These are phyloP conservation scores for Hermodice carunculata DNA, from an alignment of 2,888 invertebrate genomes.

Conservation along the genomic window DNA sequence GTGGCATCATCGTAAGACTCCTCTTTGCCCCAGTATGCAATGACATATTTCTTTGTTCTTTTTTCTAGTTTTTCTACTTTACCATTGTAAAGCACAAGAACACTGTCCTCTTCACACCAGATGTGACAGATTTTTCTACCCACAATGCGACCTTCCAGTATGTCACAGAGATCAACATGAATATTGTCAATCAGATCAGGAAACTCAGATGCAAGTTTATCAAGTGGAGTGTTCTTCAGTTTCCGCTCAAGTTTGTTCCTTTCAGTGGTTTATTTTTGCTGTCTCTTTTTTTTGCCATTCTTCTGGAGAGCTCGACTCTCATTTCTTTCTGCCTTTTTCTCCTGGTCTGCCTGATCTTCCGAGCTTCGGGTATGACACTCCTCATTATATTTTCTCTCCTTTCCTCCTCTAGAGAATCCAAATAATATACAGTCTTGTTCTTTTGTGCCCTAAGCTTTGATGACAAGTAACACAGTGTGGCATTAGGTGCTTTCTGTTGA, in stretches of 20 bases:
- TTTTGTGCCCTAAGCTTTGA: conserved; percentile 1
- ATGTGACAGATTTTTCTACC: conserved; percentile 22
- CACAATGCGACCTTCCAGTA: conserved; percentile 23
- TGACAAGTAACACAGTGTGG: conserved; percentile 2
- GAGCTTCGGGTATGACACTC: neutral
- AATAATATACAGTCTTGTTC: neutral
- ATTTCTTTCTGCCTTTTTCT: neutral
- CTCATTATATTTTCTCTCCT: neutral
- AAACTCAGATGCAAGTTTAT: conserved; percentile 17
- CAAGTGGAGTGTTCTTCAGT: conserved; percentile 11
- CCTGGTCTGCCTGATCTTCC: neutral
- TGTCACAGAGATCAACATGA: conserved; percentile 1
- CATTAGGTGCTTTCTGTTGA: conserved; percentile 13
- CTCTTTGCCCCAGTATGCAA: conserved; percentile 15
- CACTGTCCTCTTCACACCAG: conserved; percentile 7
- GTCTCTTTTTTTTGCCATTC: conserved; percentile 5
- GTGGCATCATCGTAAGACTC: conserved; percentile 5
- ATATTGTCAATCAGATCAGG: conserved; percentile 11
- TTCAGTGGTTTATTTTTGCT: neutral
- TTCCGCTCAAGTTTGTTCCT: neutral
- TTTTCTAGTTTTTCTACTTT: conserved; percentile 10
- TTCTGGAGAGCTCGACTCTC: neutral
- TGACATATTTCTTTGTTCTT: neutral
- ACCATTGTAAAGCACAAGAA: conserved; percentile 7
- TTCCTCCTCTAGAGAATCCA: neutral